phyloP scores from a whole-genome alignment of 2,888 invertebrate genomes.

The Heliconius ismenius region DNA sequence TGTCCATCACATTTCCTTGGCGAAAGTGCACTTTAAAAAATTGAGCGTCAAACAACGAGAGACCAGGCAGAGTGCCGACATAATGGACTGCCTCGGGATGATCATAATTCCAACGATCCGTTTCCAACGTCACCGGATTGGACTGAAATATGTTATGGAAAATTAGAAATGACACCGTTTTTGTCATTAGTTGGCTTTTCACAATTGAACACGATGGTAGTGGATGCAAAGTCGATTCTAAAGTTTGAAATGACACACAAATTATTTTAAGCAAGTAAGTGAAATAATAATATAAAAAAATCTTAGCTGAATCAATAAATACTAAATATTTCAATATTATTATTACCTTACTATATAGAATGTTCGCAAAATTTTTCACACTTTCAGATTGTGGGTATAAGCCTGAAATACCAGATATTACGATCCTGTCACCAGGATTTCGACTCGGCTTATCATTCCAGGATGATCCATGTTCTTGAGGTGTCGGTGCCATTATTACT shows the following conservation, averaged over 20 bases:
- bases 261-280: no score
- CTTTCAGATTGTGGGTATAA: slow-evolving; percentile 45
- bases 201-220: no score
- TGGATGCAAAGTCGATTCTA: no score
- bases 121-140: slow-evolving; percentile 59
- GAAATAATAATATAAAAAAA: not conserved
- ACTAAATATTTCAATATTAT: slow-evolving; percentile 50
- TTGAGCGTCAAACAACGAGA: slow-evolving; percentile 85
- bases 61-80: slow-evolving; percentile 82
- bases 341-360: slow-evolving; percentile 48
- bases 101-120: slow-evolving; percentile 58
- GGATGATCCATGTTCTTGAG: not conserved
- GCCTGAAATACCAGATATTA: slow-evolving; percentile 51
- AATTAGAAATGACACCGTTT: not conserved
- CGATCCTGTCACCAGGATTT: slow-evolving; percentile 40
- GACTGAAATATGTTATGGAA: not conserved
- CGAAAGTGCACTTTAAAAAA: slow-evolving; percentile 86
- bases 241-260: no score
- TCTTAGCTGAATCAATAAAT: not conserved
- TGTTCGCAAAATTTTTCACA: slow-evolving; percentile 43
- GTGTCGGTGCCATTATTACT: slow-evolving; percentile 7
- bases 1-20: slow-evolving; percentile 73
- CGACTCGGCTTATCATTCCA: not conserved
- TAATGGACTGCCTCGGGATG: slow-evolving; percentile 79
- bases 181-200: not conserved